These are phyloP conservation scores for Galbula dea DNA, from an alignment of 2,113 vertebrate genomes.

Conservation along the genomic window DNA sequence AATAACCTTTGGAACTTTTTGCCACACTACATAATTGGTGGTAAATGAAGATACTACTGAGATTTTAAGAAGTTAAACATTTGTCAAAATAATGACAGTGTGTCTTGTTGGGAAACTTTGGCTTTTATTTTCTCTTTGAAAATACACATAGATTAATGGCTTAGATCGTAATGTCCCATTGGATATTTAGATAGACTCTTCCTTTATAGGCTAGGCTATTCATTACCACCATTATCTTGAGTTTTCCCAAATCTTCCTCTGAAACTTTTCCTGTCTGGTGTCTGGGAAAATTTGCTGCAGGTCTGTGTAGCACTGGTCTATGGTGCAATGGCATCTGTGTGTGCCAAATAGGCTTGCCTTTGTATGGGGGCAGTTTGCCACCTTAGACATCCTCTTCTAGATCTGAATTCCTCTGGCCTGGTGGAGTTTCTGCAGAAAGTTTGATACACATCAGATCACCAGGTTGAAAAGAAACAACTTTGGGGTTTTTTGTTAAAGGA, in stretches of 20 bases:
- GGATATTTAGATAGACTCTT: not conserved
- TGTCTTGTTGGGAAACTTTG: not conserved
- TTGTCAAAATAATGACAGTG: not conserved
- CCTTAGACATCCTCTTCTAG: accelerated
- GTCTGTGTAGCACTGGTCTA: accelerated
- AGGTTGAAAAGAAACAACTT: not conserved
- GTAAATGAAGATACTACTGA: not conserved
- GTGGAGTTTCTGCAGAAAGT: not conserved
- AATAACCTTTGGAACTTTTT: not conserved
- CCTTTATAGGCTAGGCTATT: not conserved
- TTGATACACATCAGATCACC: not conserved
- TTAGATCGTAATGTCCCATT: not conserved
- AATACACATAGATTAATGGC: not conserved
- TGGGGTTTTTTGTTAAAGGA: not conserved
- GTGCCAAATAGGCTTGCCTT: not conserved
- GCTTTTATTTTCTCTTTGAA: not conserved
- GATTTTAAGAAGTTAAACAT: not conserved
- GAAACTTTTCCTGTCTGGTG: not conserved
- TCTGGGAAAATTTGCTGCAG: not conserved
- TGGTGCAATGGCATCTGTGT: not conserved
- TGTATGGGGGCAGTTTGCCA: not conserved
- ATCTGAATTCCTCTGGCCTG: not conserved
- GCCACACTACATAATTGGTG: not conserved
- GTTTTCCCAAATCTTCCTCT: not conserved
- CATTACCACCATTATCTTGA: not conserved